Percentiles rank a stretch among this genome's conserved stretches.
Evolutionary conservation across 2,888 invertebrate species (phyloP).

Genomic region (Euplexia lucipara): DNA sequence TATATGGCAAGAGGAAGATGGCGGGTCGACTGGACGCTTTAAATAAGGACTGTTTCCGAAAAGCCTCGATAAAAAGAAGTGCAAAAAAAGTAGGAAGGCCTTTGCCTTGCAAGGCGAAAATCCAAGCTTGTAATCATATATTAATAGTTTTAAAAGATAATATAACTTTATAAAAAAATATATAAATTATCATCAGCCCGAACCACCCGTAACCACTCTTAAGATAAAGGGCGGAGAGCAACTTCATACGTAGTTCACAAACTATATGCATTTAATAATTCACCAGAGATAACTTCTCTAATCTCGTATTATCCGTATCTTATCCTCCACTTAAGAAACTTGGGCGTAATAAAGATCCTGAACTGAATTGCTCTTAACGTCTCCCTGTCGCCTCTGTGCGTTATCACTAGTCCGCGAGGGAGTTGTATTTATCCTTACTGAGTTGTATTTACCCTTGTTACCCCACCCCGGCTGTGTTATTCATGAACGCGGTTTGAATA

Average conservation of each 20-base stretch:
- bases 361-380: slow-evolving; percentile 78
- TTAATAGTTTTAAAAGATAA: too few species aligned
- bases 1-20: too few species aligned
- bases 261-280: slow-evolving; percentile 76
- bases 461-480: slow-evolving; percentile 81
- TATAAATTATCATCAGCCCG: not conserved
- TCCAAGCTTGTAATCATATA: too few species aligned
- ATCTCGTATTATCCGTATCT: slow-evolving; percentile 79
- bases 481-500: slow-evolving; percentile 87
- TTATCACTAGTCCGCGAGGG: slow-evolving; percentile 83
- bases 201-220: slow-evolving; percentile 4
- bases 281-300: slow-evolving; percentile 74
- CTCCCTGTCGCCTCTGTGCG: slow-evolving; percentile 72
- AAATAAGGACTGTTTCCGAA: too few species aligned
- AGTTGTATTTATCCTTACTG: slow-evolving; percentile 81
- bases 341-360: slow-evolving; percentile 83
- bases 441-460: slow-evolving; percentile 80
- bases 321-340: slow-evolving; percentile 79
- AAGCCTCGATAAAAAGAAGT: too few species aligned
- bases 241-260: slow-evolving; percentile 40
- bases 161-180: slow-evolving; percentile 7
- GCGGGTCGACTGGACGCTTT: too few species aligned
- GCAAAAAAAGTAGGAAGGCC: too few species aligned
- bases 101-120: too few species aligned
- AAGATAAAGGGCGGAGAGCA: slow-evolving; percentile 27